phyloP scores from a whole-genome alignment of 2,113 vertebrate genomes.

The Percina caprodes region DNA sequence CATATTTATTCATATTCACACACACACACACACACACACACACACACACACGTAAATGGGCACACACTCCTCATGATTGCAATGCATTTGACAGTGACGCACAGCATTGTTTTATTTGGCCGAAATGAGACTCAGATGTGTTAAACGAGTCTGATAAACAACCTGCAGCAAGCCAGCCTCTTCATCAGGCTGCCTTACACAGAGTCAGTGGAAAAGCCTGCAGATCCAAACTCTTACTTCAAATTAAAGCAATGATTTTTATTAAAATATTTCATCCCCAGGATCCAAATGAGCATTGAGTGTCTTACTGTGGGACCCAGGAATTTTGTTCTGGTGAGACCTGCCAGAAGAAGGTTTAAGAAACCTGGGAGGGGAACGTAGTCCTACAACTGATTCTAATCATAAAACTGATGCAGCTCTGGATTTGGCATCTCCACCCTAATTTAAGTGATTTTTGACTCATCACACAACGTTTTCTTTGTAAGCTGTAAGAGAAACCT shows the following conservation, averaged over 20 bases:
- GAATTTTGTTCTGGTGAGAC: slow-evolving; percentile 26
- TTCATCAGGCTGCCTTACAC: slow-evolving; percentile 51
- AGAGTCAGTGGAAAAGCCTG: slow-evolving; percentile 47
- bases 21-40: slow-evolving; percentile 31
- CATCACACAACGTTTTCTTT: slow-evolving; percentile 45
- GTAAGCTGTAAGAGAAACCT: slow-evolving; percentile 37
- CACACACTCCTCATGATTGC: slow-evolving; percentile 62
- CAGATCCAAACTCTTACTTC: slow-evolving; percentile 45
- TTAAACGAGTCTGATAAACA: slow-evolving; percentile 70
- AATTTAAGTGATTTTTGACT: slow-evolving; percentile 41
- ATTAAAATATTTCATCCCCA: slow-evolving; percentile 41
- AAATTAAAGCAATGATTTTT: slow-evolving; percentile 43
- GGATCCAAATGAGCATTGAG: slow-evolving; percentile 36
- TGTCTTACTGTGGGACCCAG: slow-evolving; percentile 37
- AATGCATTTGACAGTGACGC: slow-evolving; percentile 73
- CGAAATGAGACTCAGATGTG: slow-evolving; percentile 77
- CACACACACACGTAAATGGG: slow-evolving; percentile 3
- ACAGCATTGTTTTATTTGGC: slow-evolving; percentile 69
- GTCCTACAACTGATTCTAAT: slow-evolving; percentile 49
- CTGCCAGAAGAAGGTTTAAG: slow-evolving; percentile 40
- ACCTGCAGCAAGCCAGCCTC: slow-evolving; percentile 67
- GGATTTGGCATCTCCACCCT: slow-evolving; percentile 50
- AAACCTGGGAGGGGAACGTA: slow-evolving; percentile 38
- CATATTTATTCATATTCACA: not conserved
- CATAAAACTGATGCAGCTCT: slow-evolving; percentile 22